Evolutionary conservation across 1,140 invertebrate species (phyloP), one percentile per base, ranked within the genome.

Genomic region (Zaprionus ornatus): DNA sequence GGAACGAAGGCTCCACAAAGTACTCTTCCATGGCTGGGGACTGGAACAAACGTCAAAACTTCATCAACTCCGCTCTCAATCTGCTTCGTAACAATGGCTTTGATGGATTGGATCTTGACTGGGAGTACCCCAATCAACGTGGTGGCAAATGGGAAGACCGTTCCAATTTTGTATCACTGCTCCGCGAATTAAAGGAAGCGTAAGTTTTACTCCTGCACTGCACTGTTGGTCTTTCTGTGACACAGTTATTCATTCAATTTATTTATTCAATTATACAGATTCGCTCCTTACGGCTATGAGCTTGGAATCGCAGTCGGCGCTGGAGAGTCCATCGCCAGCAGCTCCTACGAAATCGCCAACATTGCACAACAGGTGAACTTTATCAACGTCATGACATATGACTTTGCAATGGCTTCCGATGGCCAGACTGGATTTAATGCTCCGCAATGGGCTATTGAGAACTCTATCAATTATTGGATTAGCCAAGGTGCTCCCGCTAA

Each of bases 31-130:
- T 95, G 88, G 94, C 93, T 4, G 90, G 76, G 1, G 92, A 93
- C 42, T 74, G 94, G 48, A 75, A 60, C 3, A 74, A 90, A n/a
- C 94, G 96, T 27, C 88, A 92, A 3, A 94, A 81, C 37, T 96
- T 97, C 67, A 94, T 95, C 19, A 71, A 93, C 5, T 95, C 94
- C 54, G 94, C 94, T 0, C 88, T 96, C 1, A 72, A 92, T 0
- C 95, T 96, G 73, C 65, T 96, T 0, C 82, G 92, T 52, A 94
- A 94, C 29, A 93, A 96, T 76, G 93, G 94, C 6, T 97, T 97
- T 70, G 96, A 97, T 91, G 97, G 97, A 1, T 93, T 97, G 19
- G 96, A 97, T 87, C 17, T 97, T 3, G 96, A 97, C 84, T 97
- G 96, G 96, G 96, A 97, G 71, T 97, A 97, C 77, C 96, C 96